Base-by-base conservation (phyloP, 2,888 invertebrate genomes). In the Lithosia quadra region DNA sequence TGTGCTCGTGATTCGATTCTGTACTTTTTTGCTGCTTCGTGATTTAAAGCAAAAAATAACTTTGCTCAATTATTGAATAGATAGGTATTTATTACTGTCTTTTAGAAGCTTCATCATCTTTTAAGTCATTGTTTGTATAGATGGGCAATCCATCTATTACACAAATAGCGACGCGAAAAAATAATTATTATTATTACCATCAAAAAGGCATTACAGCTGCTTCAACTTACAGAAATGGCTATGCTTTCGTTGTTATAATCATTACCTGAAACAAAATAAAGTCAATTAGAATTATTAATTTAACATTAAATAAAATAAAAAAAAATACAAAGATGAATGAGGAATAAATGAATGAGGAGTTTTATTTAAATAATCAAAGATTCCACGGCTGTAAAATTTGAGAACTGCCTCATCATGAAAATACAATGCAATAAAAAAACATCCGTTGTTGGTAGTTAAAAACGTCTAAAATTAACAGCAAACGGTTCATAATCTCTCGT, bases 401-500 rank as follows among this genome's bases (percentile, higher is more conserved):
- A 21, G 11, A 24, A 9, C 56, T 56, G 24, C 56, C 22, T 24
- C 28, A 49, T 28, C 21, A 67, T 67, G 21, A 61, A n/a, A 34
- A 34, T 13, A 28, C 53, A 11, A 24, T 49, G n/a, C 9, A 49
- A 49, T 49, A 49, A 49, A n/a, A 49, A 49, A 49, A 49, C 2
- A 49, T 49, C 49, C 49, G n/a, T n/a, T n/a, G 9, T 49, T 2
- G 59, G 49, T 55, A 28, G 4, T 65, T 21, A 59, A 43, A 49
- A 69, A 64, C 18, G 28, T 57, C 22, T 67, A 59, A 78, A 79
- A 80, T 74, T 68, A 78, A 68, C 65, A 69, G 64, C 71, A 72
- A 72, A 69, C 67, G 67, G 53, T 68, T 72, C 69, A 73, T 75
- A 78, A 80, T 78, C 22, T 63, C 74, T 74, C 71, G 60, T 76